Evolutionary conservation across 37 sponge, comb jelly and placozoan species (phyloP), one percentile per base, ranked within the genome.

Genomic region (Mnemiopsis leidyi): DNA sequence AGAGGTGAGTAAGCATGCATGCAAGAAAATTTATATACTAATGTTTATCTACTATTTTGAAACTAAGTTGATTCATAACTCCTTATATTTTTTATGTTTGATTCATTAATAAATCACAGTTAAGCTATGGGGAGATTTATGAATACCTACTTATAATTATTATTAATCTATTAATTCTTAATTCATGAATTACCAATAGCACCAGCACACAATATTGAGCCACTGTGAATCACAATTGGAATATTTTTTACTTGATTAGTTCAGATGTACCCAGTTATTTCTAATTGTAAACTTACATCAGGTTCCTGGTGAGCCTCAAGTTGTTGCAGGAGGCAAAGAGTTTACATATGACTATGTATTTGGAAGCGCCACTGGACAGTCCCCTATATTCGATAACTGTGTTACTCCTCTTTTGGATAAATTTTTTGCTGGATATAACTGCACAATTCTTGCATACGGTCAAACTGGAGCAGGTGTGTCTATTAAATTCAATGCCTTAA

Each of bases 301-400:
- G 90, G 90, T 85, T 26, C 90, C 90, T n/a, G 90, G 90, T 7
- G 90, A 85, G 67, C 90, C 90, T 3, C 90, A 85, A 38, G 67
- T 85, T 35, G 67, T 32, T 23, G 82, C 38, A 20, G 90, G 90
- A 23, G 90, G 90, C 0, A 85, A 85, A 40, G 90, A 40, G 25
- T 85, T 85, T 24, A 85, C 90, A 39, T 85, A 85, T 38, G 90
- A 85, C 90, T 85, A 85, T 38, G 90, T 85, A 67, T 85, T 85
- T 85, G 90, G 61, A 23, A 38, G 90, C 29, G 35, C 5, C 9
- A 85, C 90, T 21, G 90, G 90, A 26, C 90, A 85, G 29, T 85
- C 90, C 23, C 90, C 90, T 48, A 85, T 85, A 1, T 85, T 85
- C 25, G 90, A 85, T 38, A 85, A 85, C 30, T 38, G 67, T 85